These are phyloP conservation scores for Actinopyga echinites DNA, from an alignment of 53 echinoderm and acorn worm genomes.

Conservation along the genomic window DNA sequence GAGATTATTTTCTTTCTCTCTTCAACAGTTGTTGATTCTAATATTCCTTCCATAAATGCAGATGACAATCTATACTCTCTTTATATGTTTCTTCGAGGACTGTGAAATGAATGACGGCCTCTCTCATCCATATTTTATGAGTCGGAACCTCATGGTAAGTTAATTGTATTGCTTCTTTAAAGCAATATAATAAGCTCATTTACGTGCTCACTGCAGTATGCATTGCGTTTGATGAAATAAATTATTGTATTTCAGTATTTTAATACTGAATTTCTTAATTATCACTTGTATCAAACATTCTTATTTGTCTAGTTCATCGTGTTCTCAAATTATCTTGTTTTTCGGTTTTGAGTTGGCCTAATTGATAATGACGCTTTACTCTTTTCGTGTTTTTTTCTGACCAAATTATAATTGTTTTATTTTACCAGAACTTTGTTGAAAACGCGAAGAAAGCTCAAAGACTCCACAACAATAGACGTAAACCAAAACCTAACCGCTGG, in stretches of 20 bases:
- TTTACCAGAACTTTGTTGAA: slow-evolving; percentile 72
- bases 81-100: slow-evolving; percentile 96
- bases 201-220: background rate
- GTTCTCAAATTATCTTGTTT: no score
- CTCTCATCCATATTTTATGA: slow-evolving; percentile 85
- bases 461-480: slow-evolving; percentile 9
- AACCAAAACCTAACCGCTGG: background rate
- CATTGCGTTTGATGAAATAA: no score
- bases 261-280: no score
- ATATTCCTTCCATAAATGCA: background rate
- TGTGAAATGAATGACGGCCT: slow-evolving; percentile 87
- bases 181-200: background rate
- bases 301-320: no score
- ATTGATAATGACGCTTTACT: no score
- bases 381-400: no score
- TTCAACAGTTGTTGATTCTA: background rate
- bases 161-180: background rate
- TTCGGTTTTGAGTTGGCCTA: no score
- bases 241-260: no score
- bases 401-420: no score
- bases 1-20: no score
- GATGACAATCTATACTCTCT: slow-evolving; percentile 94
- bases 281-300: no score
- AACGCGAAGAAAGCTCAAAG: slow-evolving; percentile 75
- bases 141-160: slow-evolving; percentile 87